A percentile compares a stretch with the other conserved stretches of the same genome.
Conservation (phyloP, 2,113 vertebrate genomes). For the Kryptolebias marmoratus region DNA sequence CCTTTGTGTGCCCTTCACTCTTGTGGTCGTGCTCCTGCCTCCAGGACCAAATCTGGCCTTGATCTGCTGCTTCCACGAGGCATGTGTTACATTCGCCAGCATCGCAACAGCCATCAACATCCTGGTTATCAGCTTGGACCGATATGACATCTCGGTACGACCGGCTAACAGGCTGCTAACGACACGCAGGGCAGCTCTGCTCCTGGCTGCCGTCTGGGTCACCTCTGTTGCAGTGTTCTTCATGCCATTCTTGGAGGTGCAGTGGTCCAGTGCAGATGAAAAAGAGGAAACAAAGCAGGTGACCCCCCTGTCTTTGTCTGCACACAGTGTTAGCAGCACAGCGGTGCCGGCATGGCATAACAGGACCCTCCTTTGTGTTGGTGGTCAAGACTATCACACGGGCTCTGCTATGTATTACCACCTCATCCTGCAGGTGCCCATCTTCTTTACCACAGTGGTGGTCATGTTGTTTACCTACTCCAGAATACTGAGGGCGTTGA, state of each 20-base stretch:
- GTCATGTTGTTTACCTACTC: slow-evolving; percentile 85
- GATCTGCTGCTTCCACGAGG: slow-evolving; percentile 85
- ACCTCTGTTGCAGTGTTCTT: slow-evolving; percentile 82
- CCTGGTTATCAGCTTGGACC: slow-evolving; percentile 83
- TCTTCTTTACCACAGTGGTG: slow-evolving; percentile 80
- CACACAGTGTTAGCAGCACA: slow-evolving; percentile 17
- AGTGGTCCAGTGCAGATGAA: slow-evolving; percentile 65
- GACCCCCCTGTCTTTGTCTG: slow-evolving; percentile 22
- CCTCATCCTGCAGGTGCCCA: slow-evolving; percentile 84
- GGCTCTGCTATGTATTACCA: slow-evolving; percentile 77
- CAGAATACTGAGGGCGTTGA: slow-evolving; percentile 83
- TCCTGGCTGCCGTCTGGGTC: slow-evolving; percentile 80
- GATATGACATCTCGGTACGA: slow-evolving; percentile 83
- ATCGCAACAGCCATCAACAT: slow-evolving; percentile 83
- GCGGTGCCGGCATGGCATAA: slow-evolving; percentile 69
- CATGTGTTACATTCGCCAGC: slow-evolving; percentile 83
- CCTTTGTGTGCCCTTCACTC: slow-evolving; percentile 82
- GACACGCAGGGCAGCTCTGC: slow-evolving; percentile 70
- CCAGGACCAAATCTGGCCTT: slow-evolving; percentile 78
- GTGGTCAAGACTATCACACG: slow-evolving; percentile 70
- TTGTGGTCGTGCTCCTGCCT: slow-evolving; percentile 79
- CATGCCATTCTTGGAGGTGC: slow-evolving; percentile 83
- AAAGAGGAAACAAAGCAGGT: slow-evolving; percentile 35
- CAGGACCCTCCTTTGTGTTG: slow-evolving; percentile 79
- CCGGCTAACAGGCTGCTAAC: slow-evolving; percentile 83